Percentiles rank a stretch among this genome's conserved stretches.
Evolutionary conservation across 2,888 invertebrate species (phyloP).

Genomic region (Drosophila anomalata): DNA sequence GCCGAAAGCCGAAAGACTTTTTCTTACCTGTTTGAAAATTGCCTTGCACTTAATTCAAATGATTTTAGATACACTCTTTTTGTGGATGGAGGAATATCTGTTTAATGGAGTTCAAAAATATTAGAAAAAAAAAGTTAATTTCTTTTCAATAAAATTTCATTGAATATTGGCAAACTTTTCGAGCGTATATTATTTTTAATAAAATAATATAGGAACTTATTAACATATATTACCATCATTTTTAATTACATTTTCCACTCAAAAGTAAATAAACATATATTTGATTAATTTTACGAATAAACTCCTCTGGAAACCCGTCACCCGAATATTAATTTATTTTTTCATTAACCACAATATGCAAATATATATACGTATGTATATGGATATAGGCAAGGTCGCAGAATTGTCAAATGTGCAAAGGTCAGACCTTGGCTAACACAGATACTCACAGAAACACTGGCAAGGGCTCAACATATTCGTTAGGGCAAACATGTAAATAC

Average conservation of each 20-base stretch:
- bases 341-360: slow-evolving; percentile 20
- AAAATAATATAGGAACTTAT: not conserved
- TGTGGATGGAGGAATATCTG: not conserved
- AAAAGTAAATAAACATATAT: slow-evolving; percentile 14
- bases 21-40: slow-evolving; percentile 32
- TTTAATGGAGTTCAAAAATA: not conserved
- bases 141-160: not conserved
- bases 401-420: slow-evolving; percentile 45
- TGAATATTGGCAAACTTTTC: not conserved
- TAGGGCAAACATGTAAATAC: slow-evolving; percentile 34
- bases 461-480: slow-evolving; percentile 14
- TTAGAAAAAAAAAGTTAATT: not conserved
- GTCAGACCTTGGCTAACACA: slow-evolving; percentile 20
- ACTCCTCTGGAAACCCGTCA: slow-evolving; percentile 23
- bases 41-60: slow-evolving; percentile 10
- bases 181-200: not conserved
- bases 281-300: not conserved
- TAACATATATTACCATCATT: not conserved
- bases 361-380: not conserved
- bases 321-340: slow-evolving; percentile 36
- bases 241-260: slow-evolving; percentile 4
- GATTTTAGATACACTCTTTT: slow-evolving; percentile 16
- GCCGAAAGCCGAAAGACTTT: slow-evolving; percentile 16
- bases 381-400: slow-evolving; percentile 18
- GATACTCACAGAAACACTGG: not conserved